Percentiles rank a stretch among this genome's conserved stretches.
Conservation (phyloP, 2,888 invertebrate genomes). For the Nomada lathburiana region DNA sequence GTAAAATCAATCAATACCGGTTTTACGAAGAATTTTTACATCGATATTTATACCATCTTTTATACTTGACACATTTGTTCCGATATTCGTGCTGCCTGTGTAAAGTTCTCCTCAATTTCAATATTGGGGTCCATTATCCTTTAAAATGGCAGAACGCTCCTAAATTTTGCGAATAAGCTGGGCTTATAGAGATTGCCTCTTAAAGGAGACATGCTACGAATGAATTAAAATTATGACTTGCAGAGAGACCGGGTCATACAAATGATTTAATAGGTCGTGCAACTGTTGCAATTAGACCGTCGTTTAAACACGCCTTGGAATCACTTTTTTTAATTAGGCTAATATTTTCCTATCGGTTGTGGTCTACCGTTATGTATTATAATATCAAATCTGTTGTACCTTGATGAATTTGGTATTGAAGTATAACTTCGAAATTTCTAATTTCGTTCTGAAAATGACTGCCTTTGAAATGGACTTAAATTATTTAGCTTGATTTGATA, state of each 20-base stretch:
- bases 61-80: no score
- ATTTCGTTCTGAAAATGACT: no score
- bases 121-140: conserved; percentile 6
- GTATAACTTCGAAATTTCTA: no score
- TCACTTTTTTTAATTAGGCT: not conserved
- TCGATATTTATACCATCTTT: not conserved
- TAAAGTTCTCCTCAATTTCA: not conserved
- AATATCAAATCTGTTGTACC: not conserved
- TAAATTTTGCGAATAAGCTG: conserved; percentile 2
- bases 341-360: not conserved
- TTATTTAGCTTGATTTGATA: no score
- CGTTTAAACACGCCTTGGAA: not conserved
- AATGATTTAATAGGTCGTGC: not conserved
- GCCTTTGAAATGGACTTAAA: no score
- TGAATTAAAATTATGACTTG: conserved; percentile 28
- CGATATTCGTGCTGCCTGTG: not conserved
- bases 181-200: conserved; percentile 26
- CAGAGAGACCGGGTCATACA: not conserved
- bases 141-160: not conserved
- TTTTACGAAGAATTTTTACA: not conserved
- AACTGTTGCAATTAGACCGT: conserved; percentile 1
- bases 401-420: no score
- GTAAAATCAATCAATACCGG: not conserved
- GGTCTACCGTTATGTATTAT: not conserved
- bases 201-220: conserved; percentile 14